Evolutionary conservation across 2,888 invertebrate species (phyloP), one percentile per base, ranked within the genome.

Genomic region (Drosophila birchii): DNA sequence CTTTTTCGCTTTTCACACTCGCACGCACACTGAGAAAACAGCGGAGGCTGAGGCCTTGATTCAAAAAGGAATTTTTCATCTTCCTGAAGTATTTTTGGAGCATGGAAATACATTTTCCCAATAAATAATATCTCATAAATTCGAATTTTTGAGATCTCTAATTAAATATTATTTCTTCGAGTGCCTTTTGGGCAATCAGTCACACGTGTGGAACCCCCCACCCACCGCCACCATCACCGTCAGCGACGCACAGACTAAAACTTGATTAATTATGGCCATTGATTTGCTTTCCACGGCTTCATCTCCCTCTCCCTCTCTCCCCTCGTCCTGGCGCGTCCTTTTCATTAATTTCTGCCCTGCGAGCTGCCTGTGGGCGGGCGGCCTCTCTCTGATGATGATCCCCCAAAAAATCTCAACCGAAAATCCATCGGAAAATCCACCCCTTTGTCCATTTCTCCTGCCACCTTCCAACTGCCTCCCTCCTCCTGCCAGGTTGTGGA

Each of bases 221-320:
- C 29, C 29, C 29, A 29, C 29, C 29, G 6, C 7, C 29, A 29
- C 29, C 29, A 29, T 29, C 29, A 29, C 20, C 11, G 34, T n/a
- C 69, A 26, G 44, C 49, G 39, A 26, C 34, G 38, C 70, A 23
- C 34, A 45, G 83, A 66, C 79, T 76, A 83, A 81, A 86, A 86
- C 86, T 86, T 86, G 89, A 86, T 86, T 86, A 86, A 86, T 89
- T 86, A 86, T 78, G 71, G 86, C 83, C 86, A 86, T 86, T 89
- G 86, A 89, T 86, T 88, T 86, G 87, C 89, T 89, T 86, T 85
- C 85, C 88, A 85, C 89, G 88, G 77, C 86, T 81, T 81, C 76
- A 58, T 57, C 59, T 71, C 56, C 57, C 36, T 47, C 63, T 34
- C 56, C 57, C 34, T 54, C 63, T 32, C 16, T n/a, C 8, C 1